Conservation (phyloP, 2,888 invertebrate genomes). For the Apodemia mormo region DNA sequence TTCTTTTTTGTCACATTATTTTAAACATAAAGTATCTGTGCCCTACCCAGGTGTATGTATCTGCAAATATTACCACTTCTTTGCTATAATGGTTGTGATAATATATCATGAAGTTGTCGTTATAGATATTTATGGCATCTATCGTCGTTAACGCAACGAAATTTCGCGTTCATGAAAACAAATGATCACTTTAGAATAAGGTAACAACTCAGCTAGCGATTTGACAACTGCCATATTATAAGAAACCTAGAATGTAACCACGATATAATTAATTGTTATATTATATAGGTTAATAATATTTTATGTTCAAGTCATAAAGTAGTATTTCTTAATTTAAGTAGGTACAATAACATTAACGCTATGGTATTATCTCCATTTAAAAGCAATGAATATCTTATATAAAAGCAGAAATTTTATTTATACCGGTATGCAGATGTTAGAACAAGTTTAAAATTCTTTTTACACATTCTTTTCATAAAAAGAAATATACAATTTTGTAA, state of each 20-base stretch:
- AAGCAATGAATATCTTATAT: conserved; percentile 5
- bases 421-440: not conserved
- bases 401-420: not conserved
- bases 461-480: not conserved
- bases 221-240: conserved; percentile 81
- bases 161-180: conserved; percentile 59
- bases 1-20: conserved; percentile 22
- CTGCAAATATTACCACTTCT: conserved; percentile 55
- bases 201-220: conserved; percentile 77
- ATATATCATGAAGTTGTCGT: conserved; percentile 63
- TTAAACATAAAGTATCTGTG: conserved; percentile 41
- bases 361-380: conserved; percentile 14
- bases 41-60: conserved; percentile 55
- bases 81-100: conserved; percentile 80
- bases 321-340: conserved; percentile 73
- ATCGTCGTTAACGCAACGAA: conserved; percentile 52
- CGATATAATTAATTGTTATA: conserved; percentile 37
- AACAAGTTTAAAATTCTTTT: not conserved
- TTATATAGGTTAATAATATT: conserved; percentile 49
- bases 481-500: not conserved
- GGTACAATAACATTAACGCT: conserved; percentile 49
- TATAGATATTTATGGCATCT: conserved; percentile 42
- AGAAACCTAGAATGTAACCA: conserved; percentile 65
- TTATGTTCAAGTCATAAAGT: conserved; percentile 79
- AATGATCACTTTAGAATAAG: conserved; percentile 54